A percentile compares a stretch with the other conserved stretches of the same genome.
Conservation (phyloP, 2,113 vertebrate genomes). For the Burhinus oedicnemus region DNA sequence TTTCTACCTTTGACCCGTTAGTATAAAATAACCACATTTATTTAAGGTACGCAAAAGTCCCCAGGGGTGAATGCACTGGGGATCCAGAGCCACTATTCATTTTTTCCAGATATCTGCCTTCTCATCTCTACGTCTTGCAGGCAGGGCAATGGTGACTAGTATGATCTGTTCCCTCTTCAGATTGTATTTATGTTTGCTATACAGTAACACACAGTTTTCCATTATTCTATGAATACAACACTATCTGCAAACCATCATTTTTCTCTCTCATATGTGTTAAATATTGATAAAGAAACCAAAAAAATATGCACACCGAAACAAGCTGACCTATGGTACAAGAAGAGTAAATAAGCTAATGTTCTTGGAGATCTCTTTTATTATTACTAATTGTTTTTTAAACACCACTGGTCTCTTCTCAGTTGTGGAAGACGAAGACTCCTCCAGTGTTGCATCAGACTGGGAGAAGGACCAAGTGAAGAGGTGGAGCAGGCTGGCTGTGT, state of each 20-base stretch:
- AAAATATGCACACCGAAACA: rapidly evolving
- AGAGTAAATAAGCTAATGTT: not conserved
- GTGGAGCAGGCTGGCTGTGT: not conserved
- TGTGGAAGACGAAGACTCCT: not conserved
- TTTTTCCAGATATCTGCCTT: not conserved
- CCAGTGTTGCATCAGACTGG: no score
- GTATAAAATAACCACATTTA: no score
- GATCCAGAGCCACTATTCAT: rapidly evolving
- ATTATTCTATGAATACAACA: not conserved
- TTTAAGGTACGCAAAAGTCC: no score
- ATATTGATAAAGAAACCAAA: not conserved
- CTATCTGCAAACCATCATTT: not conserved
- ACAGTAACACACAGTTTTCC: not conserved
- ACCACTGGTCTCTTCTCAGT: not conserved
- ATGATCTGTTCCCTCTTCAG: not conserved
- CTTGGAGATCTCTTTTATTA: not conserved
- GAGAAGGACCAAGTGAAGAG: not conserved
- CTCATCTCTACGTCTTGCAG: not conserved
- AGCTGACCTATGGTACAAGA: not conserved
- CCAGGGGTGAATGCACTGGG: not conserved
- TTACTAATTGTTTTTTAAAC: not conserved
- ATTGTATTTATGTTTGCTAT: not conserved
- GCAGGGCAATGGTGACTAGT: not conserved
- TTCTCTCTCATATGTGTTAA: not conserved
- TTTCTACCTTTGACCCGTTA: no score